Percentiles rank a stretch among this genome's conserved stretches.
phyloP scores from a whole-genome alignment of 2,888 invertebrate genomes.

The Aphidius colemani region DNA sequence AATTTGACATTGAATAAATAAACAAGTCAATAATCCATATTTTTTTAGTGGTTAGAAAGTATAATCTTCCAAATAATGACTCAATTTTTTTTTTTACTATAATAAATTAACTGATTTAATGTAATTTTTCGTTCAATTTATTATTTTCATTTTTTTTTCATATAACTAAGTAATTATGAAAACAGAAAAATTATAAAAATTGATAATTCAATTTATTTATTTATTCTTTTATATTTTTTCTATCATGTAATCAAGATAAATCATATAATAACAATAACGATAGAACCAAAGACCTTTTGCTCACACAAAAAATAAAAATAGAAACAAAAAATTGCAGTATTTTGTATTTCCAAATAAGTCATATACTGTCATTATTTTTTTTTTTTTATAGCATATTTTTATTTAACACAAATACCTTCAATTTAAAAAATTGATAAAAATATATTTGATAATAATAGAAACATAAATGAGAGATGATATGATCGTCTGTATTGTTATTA shows the following conservation, averaged over 20 bases:
- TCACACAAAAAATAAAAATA: conserved; percentile 37
- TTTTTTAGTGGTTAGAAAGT: neutral
- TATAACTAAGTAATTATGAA: no score
- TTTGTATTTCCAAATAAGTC: conserved; percentile 17
- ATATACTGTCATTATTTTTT: conserved; percentile 5
- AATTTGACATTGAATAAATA: no score
- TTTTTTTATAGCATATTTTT: neutral
- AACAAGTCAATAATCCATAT: no score
- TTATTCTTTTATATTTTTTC: no score
- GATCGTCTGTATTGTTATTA: conserved; percentile 19
- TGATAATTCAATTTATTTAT: no score
- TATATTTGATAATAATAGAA: conserved; percentile 9
- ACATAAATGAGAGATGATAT: neutral
- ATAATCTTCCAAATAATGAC: neutral
- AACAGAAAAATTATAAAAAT: no score
- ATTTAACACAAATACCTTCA: conserved; percentile 19
- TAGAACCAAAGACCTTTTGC: conserved; percentile 52
- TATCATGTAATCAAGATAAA: no score
- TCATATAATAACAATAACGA: conserved; percentile 37
- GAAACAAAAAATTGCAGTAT: conserved; percentile 13
- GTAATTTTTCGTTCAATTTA: no score
- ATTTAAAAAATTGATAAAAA: conserved; percentile 16
- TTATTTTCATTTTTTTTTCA: no score
- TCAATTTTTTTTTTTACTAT: no score
- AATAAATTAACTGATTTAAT: no score